A percentile compares a stretch with the other conserved stretches of the same genome.
Evolutionary conservation across 2,888 invertebrate genomes (phyloP).

Genomic region (Ganaspis brasiliensis): DNA sequence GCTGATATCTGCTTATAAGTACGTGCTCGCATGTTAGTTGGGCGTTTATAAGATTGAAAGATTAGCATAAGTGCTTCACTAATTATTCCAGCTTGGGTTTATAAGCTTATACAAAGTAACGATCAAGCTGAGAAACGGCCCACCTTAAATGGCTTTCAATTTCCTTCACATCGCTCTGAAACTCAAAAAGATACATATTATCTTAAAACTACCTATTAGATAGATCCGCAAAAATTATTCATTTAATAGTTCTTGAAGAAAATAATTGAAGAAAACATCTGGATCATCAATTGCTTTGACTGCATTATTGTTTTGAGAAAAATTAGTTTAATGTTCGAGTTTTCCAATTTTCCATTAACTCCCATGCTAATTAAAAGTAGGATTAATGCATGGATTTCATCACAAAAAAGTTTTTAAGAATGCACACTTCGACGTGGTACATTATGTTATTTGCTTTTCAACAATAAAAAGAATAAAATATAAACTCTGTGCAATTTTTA

Average conservation of each 20-base stretch:
- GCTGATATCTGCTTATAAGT: conserved; percentile 47
- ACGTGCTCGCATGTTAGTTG: conserved; percentile 56
- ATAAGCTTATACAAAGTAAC: conserved; percentile 39
- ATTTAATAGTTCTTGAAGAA: not conserved
- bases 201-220: not conserved
- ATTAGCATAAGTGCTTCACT: conserved; percentile 50
- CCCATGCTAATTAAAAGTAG: too few relatives aligned
- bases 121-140: conserved; percentile 8
- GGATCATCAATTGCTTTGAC: too few relatives aligned
- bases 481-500: too few relatives aligned
- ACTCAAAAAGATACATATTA: not conserved
- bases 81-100: conserved; percentile 48
- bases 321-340: too few relatives aligned
- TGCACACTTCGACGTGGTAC: too few relatives aligned
- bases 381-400: too few relatives aligned
- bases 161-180: conserved; percentile 15
- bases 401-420: too few relatives aligned
- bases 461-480: too few relatives aligned
- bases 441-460: too few relatives aligned
- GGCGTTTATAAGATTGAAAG: conserved; percentile 57
- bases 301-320: too few relatives aligned
- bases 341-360: too few relatives aligned
- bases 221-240: not conserved
- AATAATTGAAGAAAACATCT: too few relatives aligned
- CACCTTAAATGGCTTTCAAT: not conserved